Base-by-base conservation (phyloP, 2,113 vertebrate species). In the Seriola rivoliana region DNA sequence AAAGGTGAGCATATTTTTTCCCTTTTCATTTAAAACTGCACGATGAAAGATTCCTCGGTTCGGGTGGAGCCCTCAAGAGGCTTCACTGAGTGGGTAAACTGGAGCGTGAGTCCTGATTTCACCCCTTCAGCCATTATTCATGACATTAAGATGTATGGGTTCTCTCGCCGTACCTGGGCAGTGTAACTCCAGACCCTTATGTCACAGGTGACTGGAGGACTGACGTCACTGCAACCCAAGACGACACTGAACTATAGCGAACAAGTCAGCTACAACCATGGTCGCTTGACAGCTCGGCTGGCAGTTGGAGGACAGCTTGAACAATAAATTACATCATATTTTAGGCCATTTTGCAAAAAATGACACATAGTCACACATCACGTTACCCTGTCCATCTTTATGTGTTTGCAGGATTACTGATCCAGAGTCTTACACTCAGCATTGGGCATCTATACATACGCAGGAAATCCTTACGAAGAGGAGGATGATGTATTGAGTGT, bases 151-250 rank as follows among this genome's bases (percentile, higher is more conserved):
- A 65, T 75, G 87, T 69, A 76, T 73, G 59, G 76, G 38, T 81
- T 82, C 62, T 48, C 63, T 58, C 69, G 69, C 23, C 63, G 67
- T 60, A 65, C 66, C 76, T 66, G 68, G 34, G 55, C 72, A 13
- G 74, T 81, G 89, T 89, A 88, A 87, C 81, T 83, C 78, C 88
- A 90, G 89, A 87, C 62, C 69, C 64, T 80, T 75, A 74, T 81
- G 83, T 84, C 88, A 80, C 50, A 48, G 71, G 52, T 76, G 77
- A 78, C 14, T 17, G 52, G 52, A 63, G 11, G 68, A 71, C 57
- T 71, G 75, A 76, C 62, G 71, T 90, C 85, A 87, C 16, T 40
- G 84, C 70, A 85, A 88, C 80, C 29, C 46, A 44, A 84, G 66
- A 81, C 23, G 19, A 71, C 60, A 13, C 40, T 48, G 54, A 73